These are phyloP conservation scores for Drosophila jambulina DNA, from an alignment of 1,140 invertebrate species.

Conservation along the genomic window DNA sequence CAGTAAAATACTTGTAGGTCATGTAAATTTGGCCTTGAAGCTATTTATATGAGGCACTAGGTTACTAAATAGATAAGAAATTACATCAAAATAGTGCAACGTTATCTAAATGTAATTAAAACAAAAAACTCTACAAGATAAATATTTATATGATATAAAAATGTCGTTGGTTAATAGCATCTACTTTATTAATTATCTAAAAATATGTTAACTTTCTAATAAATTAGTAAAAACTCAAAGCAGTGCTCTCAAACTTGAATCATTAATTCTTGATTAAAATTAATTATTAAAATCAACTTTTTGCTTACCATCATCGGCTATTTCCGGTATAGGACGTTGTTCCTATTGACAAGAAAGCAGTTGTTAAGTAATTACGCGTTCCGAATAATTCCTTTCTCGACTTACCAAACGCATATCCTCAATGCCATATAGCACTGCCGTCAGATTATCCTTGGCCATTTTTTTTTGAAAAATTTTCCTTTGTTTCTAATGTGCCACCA, in stretches of 20 bases:
- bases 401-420: slow-evolving; percentile 92
- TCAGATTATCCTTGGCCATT: slow-evolving; percentile 84
- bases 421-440: slow-evolving; percentile 91
- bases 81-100: background rate
- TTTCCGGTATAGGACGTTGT: slow-evolving; percentile 89
- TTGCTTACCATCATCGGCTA: slow-evolving; percentile 86
- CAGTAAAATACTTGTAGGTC: background rate
- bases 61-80: background rate
- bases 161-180: background rate
- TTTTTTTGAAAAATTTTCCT: background rate
- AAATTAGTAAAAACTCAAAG: too few relatives aligned
- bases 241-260: too few relatives aligned
- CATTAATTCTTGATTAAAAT: too few relatives aligned
- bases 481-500: background rate
- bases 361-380: background rate
- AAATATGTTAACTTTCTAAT: background rate
- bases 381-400: slow-evolving; percentile 31
- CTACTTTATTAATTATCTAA: background rate
- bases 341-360: slow-evolving; percentile 85
- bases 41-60: background rate
- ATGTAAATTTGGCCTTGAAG: slow-evolving; percentile 25
- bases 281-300: background rate
- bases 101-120: background rate
- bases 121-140: background rate
- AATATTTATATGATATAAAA: background rate